A percentile compares a stretch with the other conserved stretches of the same genome.
Evolutionary conservation across 2,113 vertebrate genomes (phyloP).

Genomic region (Rhinoderma darwinii): DNA sequence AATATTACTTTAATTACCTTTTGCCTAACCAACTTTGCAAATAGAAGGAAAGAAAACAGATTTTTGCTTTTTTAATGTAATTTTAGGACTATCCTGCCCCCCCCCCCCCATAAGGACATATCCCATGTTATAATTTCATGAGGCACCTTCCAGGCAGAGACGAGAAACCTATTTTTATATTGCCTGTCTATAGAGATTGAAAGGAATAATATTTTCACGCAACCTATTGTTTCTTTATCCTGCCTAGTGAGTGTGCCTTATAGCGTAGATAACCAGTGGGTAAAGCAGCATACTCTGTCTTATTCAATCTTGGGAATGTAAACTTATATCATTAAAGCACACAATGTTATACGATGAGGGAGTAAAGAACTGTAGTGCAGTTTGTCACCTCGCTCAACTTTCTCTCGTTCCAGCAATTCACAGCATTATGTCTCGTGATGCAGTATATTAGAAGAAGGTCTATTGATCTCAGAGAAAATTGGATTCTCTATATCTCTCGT

Average conservation of each 20-base stretch:
- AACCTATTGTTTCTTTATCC: background rate
- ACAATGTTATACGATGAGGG: background rate
- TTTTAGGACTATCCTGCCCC: too few relatives aligned
- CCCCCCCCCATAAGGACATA: too few relatives aligned
- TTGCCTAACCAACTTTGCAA: too few relatives aligned
- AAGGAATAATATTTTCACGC: too few relatives aligned
- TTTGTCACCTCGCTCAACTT: constrained; percentile 26
- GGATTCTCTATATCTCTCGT: constrained; percentile 54
- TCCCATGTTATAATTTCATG: too few relatives aligned
- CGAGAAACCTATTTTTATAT: too few relatives aligned
- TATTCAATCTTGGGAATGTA: constrained; percentile 1
- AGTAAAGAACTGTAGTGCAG: background rate
- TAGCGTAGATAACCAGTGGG: background rate
- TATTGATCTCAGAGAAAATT: constrained; percentile 57
- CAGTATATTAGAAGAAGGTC: constrained; percentile 46
- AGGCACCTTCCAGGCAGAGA: too few relatives aligned
- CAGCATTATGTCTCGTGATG: constrained; percentile 17
- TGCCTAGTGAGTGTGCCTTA: background rate
- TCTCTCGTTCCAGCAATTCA: constrained; percentile 14
- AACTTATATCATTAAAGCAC: constrained; percentile 5
- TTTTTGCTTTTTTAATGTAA: too few relatives aligned
- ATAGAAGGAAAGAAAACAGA: too few relatives aligned
- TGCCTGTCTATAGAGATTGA: too few relatives aligned
- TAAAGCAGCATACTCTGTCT: background rate
- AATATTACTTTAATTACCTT: too few relatives aligned